phyloP scores from a whole-genome alignment of 2,113 vertebrate genomes.

The Takifugu bimaculatus region DNA sequence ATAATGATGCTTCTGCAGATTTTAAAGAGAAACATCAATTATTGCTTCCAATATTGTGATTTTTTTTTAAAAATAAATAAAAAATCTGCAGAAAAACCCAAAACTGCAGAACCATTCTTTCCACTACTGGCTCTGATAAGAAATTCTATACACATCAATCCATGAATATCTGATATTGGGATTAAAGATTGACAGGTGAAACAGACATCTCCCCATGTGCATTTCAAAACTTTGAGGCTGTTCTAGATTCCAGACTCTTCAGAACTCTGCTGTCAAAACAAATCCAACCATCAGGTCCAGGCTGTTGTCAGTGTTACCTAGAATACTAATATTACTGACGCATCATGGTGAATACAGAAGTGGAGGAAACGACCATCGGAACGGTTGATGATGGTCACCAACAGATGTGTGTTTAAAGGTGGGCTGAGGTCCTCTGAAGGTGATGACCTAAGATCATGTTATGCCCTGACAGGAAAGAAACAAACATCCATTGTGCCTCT shows the following conservation, averaged over 20 bases:
- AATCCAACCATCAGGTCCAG: neutral
- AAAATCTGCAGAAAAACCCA: neutral
- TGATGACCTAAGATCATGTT: neutral
- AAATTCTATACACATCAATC: constrained; percentile 2
- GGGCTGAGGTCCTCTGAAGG: neutral
- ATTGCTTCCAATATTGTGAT: neutral
- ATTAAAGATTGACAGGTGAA: no score
- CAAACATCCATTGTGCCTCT: constrained; percentile 9
- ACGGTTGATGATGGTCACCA: neutral
- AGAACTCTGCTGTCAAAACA: neutral
- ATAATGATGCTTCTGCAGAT: neutral
- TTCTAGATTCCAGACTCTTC: no score
- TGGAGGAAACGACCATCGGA: neutral
- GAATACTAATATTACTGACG: no score
- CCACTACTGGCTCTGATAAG: no score
- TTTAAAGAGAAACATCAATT: neutral
- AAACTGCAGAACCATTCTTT: no score
- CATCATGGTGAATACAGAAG: no score
- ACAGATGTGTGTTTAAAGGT: neutral
- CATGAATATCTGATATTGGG: neutral
- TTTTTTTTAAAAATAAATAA: neutral
- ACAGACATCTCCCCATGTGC: no score
- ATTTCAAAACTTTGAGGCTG: no score
- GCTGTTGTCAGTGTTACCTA: no score
- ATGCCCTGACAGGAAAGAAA: neutral